Base-by-base conservation (phyloP, 2,113 vertebrate species). In the Bambusicola thoracicus region DNA sequence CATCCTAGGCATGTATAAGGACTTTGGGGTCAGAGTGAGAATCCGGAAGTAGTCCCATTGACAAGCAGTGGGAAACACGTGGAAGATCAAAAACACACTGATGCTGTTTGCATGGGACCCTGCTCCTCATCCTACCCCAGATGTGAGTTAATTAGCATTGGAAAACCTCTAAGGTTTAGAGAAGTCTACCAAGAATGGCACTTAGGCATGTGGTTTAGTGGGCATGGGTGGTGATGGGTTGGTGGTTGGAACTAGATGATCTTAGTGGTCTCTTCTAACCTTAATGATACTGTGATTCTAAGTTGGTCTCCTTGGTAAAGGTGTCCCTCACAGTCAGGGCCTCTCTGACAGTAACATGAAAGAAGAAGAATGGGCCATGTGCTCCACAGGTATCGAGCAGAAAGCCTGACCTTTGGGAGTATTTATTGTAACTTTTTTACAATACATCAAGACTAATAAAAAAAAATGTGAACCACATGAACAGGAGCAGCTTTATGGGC, bases 371-470 rank as follows among this genome's bases (percentile, higher is more conserved):
- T 27, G 51, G 73, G 34, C 34, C 34, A 10, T 63, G 66, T 25
- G 44, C 55, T 56, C 22, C 46, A 30, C 74, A 30, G 85, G 13
- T 38, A 48, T 67, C 25, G 40, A 72, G 68, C 53, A 83, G 43
- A 78, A 40, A 65, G 59, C 32, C 76, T 68, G 68, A 38, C 85
- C 68, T 87, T 92, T 78, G 85, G 65, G 62, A 88, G 68, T 13
- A 59, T 67, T 94, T 90, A 78, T 32, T 43, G 6, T 49, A 91
- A 91, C 76, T 65, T 86, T 83, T 77, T 65, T 88, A 78, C 58
- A 61, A 29, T 70, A n/a, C 3, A 0, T 80, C 65, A 69, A 32
- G 27, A 30, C 38, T 77, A 92, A 91, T 91, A 80, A 87, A 56
- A 53, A 53, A 49, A 90, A 91, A 79, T 59, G 46, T 34, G 55